Base-by-base conservation (phyloP, 1,140 invertebrate species). In the Bombyx mandarina region DNA sequence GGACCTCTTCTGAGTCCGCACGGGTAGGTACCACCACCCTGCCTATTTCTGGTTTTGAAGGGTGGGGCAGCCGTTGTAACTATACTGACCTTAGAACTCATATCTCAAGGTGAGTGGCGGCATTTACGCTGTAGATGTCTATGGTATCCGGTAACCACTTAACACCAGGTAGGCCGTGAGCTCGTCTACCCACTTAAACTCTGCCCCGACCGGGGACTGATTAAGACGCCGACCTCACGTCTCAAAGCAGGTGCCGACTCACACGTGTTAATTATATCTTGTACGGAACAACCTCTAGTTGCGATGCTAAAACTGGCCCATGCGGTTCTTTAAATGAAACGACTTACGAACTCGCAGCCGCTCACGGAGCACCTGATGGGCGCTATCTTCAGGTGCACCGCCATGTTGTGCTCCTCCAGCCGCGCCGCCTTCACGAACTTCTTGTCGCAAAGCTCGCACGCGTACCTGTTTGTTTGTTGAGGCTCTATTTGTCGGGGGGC, bases 401-500 rank as follows among this genome's bases (percentile, higher is more conserved):
- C 78, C 7, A 73, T 50, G 7, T 71, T 69, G 61, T 81, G 80
- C 35, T 81, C 78, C n/a, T 71, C 59, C 8, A 83, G 61, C 0
- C 80, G 66, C 0, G 59, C 56, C 35, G 75, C 71, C 46, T 77
- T 77, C 51, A 65, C 62, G 63, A 81, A 83, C 43, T 58, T 62
- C 67, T 77, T 79, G 54, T 72, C 72, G 61, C 82, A 85, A 6
- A 70, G 5, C 1, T 62, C 18, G 45, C 82, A 85, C 9, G 71
- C 72, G 61, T 75, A 70, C 54, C 79, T 81, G 56, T 35, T 35
- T 5, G 26, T 2, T 35, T 35, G 2, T 3, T 35, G 26, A 35
- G 26, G 26, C 2, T 35, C 26, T 35, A 35, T 5, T 35, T 35
- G 26, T 35, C 2, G 26, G 4, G 26, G 26, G 26, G 4, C 26